phyloP scores from a whole-genome alignment of 1,140 invertebrate species.

The Diprion similis region DNA sequence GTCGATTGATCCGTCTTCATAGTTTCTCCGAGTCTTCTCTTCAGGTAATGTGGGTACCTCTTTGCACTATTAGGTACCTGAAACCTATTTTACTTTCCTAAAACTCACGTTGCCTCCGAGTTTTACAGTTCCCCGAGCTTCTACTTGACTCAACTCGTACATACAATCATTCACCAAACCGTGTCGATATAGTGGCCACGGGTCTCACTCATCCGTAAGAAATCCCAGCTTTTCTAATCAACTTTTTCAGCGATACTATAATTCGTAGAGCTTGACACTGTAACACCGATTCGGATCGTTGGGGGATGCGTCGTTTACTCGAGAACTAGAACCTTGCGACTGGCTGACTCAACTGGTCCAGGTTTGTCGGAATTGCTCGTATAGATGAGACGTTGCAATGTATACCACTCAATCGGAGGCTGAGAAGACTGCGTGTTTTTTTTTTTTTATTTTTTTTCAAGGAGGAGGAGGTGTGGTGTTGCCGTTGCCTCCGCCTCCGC shows the following conservation, averaged over 20 bases:
- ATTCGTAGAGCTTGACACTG: too few relatives aligned
- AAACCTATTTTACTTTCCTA: too few relatives aligned
- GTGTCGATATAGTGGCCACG: too few relatives aligned
- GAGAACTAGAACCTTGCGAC: background rate
- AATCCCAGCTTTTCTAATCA: too few relatives aligned
- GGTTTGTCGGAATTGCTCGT: background rate
- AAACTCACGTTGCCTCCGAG: too few relatives aligned
- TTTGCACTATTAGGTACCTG: too few relatives aligned
- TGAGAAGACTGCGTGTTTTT: background rate
- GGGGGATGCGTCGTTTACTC: background rate
- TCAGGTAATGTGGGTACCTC: background rate
- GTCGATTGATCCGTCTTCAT: constrained; percentile 21
- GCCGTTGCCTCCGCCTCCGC: constrained; percentile 34
- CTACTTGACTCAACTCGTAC: too few relatives aligned
- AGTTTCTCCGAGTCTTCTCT: background rate
- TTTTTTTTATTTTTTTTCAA: background rate
- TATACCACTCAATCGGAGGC: constrained; percentile 1
- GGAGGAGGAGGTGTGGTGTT: constrained; percentile 34
- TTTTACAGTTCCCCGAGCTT: too few relatives aligned
- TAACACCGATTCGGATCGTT: background rate
- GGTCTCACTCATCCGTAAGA: too few relatives aligned
- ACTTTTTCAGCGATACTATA: too few relatives aligned
- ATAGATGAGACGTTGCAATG: background rate
- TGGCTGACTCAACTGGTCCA: background rate
- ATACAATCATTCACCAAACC: too few relatives aligned